Evolutionary conservation across 2,888 invertebrate species (phyloP).

Genomic region (Plagodis pulveraria): DNA sequence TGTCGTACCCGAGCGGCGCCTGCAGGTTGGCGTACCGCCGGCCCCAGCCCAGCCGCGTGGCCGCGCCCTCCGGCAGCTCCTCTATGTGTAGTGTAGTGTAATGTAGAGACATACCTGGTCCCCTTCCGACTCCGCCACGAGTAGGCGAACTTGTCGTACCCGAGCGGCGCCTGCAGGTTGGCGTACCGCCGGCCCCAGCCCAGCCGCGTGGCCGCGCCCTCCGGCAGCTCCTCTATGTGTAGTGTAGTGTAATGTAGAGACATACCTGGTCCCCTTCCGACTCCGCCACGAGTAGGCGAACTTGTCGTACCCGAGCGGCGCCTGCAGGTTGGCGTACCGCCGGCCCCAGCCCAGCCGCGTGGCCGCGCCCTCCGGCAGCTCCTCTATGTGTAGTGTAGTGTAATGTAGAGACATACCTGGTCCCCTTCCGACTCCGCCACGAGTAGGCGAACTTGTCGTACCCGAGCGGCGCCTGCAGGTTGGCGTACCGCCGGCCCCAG

Average conservation of each 20-base stretch:
- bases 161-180: constrained; percentile 97
- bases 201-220: constrained; percentile 95
- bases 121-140: constrained; percentile 96
- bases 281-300: constrained; percentile 99
- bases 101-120: constrained; percentile 78
- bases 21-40: constrained; percentile 98
- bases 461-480: constrained; percentile 97
- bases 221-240: constrained; percentile 95
- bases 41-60: constrained; percentile 97
- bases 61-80: constrained; percentile 97
- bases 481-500: constrained; percentile 98
- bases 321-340: constrained; percentile 97
- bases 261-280: constrained; percentile 88
- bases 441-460: constrained; percentile 99
- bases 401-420: constrained; percentile 74
- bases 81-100: constrained; percentile 81
- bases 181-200: constrained; percentile 99
- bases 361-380: constrained; percentile 97
- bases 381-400: constrained; percentile 85
- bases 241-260: constrained; percentile 1
- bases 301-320: constrained; percentile 98
- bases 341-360: constrained; percentile 98
- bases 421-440: constrained; percentile 95
- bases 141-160: constrained; percentile 99
- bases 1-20: constrained; percentile 98